Evolutionary conservation across 2,888 invertebrate genomes (phyloP), one percentile per base, ranked within the genome.

Genomic region (Dryadula phaetusa): DNA sequence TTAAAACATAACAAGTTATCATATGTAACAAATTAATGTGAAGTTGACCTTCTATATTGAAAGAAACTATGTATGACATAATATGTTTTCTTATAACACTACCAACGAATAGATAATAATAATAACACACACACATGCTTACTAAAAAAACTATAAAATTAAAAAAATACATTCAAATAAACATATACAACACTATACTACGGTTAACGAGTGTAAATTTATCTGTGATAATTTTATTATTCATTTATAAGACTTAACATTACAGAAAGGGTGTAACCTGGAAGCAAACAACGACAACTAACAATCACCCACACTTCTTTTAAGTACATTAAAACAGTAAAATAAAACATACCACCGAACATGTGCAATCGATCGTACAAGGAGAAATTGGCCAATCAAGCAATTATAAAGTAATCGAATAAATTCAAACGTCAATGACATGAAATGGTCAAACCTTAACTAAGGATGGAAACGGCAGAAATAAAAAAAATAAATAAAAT

Each of bases 211-310:
- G 78, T 86, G 91, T 92, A 92, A 92, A 92, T 92, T 92, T 92
- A 92, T 92, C 92, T 92, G 92, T 92, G 90, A 83, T 84, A 82
- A 42, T 22, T 80, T 76, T 72, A 75, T 72, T 70, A 70, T 70
- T 77, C 72, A 66, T 76, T 73, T 78, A 71, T 77, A 71, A 72
- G 70, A 25, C 72, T 75, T 72, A 69, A 75, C 79, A 79, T 74
- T 79, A 82, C 80, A 82, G 77, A 85, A 86, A 88, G 86, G 91
- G 90, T 89, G 88, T 90, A 92, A 89, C 93, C 93, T 93, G 93
- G 92, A 91, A 87, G 85, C 86, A 89, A 89, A 89, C 86, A 89
- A 90, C 87, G 90, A 90, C 90, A 90, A 85, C 88, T 87, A 86
- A 86, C 85, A 86, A 85, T 86, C 86, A 88, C 88, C 90, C 88